Base-by-base conservation (phyloP, 37 sponge, comb jelly and placozoan genomes). In the Oscarella lobularis region DNA sequence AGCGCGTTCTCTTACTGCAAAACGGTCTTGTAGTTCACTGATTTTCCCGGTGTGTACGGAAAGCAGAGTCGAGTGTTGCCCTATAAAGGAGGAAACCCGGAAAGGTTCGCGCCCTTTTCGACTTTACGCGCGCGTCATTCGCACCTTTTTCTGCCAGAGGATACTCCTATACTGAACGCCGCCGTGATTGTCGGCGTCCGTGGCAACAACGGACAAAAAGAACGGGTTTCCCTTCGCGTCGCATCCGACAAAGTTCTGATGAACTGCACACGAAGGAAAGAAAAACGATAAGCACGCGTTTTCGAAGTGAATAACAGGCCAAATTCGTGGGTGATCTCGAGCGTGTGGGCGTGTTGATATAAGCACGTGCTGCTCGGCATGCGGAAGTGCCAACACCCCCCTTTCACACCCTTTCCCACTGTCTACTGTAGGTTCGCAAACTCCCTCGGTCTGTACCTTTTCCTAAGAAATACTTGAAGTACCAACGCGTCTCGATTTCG, bases 401-500 rank as follows among this genome's bases (percentile, higher is more conserved):
- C n/a, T n/a, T n/a, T n/a, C n/a, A n/a, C n/a, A n/a, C n/a, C n/a
- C n/a, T n/a, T n/a, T n/a, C n/a, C n/a, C n/a, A n/a, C n/a, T n/a
- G n/a, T n/a, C n/a, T n/a, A n/a, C n/a, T n/a, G n/a, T n/a, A n/a
- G n/a, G n/a, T n/a, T n/a, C n/a, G n/a, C n/a, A n/a, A n/a, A n/a
- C n/a, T n/a, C n/a, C n/a, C n/a, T n/a, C n/a, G n/a, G n/a, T n/a
- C n/a, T n/a, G n/a, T n/a, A 91, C 92, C 83, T 83, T 84, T 89
- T 33, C 90, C 90, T 3, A 94, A 77, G 74, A 94, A 94, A 48
- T 89, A 90, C 39, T 90, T 94, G 90, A 94, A 94, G 83, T 94
- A 94, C 95, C 95, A 94, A 80, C 95, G 74, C 27, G 88, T 87
- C 39, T 90, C 87, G 77, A 60, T 79, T 82, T 94, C 95, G 6